phyloP scores from a whole-genome alignment of 2,797 vertebrate genomes.

The Etheostoma nigrum region DNA sequence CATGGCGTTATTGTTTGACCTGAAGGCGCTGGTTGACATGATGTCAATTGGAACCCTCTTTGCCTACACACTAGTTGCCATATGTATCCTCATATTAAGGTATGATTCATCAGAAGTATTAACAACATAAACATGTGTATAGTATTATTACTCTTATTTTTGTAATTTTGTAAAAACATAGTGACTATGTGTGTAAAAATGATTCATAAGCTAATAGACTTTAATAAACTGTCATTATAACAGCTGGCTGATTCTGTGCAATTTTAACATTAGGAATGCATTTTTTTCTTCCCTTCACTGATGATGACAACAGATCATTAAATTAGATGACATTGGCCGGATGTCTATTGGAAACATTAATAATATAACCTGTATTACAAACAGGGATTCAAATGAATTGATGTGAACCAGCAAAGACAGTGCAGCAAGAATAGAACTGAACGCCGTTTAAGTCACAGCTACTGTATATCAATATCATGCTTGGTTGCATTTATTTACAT shows the following conservation, averaged over 20 bases:
- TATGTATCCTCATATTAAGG: conserved; percentile 83
- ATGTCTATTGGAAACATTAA: background rate
- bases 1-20: conserved; percentile 89
- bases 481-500: background rate
- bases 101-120: conserved; percentile 20
- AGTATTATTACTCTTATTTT: background rate
- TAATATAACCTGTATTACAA: background rate
- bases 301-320: background rate
- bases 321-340: background rate
- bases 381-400: background rate
- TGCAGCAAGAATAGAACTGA: background rate
- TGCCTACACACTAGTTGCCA: conserved; percentile 90
- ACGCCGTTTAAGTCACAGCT: background rate
- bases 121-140: background rate
- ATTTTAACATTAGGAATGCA: background rate
- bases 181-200: background rate
- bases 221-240: background rate
- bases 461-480: background rate
- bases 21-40: conserved; percentile 89
- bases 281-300: background rate
- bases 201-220: background rate
- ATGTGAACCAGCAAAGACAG: conserved; percentile 7
- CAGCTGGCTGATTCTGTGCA: background rate
- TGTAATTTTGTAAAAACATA: background rate
- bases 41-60: conserved; percentile 91